Conservation (phyloP, 2,797 vertebrate genomes). For the Gymnocypris eckloni region DNA sequence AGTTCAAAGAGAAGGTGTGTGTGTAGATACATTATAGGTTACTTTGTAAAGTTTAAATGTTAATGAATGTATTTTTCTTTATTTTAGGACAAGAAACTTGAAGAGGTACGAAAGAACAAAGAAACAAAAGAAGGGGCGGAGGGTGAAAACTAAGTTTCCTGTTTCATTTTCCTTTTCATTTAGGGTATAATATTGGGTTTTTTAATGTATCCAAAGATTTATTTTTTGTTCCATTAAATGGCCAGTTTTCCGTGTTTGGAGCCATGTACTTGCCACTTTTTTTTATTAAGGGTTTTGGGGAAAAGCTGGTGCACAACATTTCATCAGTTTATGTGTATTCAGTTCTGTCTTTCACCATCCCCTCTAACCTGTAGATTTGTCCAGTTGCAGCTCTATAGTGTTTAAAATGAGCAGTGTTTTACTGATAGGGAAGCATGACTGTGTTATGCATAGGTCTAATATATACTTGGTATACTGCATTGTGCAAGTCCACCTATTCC, state of each 20-base stretch:
- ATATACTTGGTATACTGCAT: slow-evolving; percentile 63
- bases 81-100: slow-evolving; percentile 91
- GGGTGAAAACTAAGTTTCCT: slow-evolving; percentile 62
- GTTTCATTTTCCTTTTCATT: slow-evolving; percentile 52
- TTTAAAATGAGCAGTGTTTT: slow-evolving; percentile 63
- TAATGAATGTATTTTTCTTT: neutral
- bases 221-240: slow-evolving; percentile 65
- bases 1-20: slow-evolving; percentile 92
- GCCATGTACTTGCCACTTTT: slow-evolving; percentile 61
- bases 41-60: neutral
- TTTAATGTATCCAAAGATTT: slow-evolving; percentile 75
- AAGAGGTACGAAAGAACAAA: slow-evolving; percentile 94
- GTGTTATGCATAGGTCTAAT: slow-evolving; percentile 59
- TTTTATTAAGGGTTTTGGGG: slow-evolving; percentile 55
- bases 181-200: slow-evolving; percentile 59
- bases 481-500: slow-evolving; percentile 65
- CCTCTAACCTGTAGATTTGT: slow-evolving; percentile 61
- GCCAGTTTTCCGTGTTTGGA: slow-evolving; percentile 63
- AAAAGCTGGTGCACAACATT: slow-evolving; percentile 53
- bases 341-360: slow-evolving; percentile 54
- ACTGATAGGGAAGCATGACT: slow-evolving; percentile 63
- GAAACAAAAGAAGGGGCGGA: slow-evolving; percentile 84
- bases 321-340: slow-evolving; percentile 52
- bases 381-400: slow-evolving; percentile 64
- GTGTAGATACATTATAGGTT: neutral